Evolutionary conservation across 2,113 vertebrate genomes (phyloP), one percentile per base, ranked within the genome.

Genomic region (Petrocephalus zakoni): DNA sequence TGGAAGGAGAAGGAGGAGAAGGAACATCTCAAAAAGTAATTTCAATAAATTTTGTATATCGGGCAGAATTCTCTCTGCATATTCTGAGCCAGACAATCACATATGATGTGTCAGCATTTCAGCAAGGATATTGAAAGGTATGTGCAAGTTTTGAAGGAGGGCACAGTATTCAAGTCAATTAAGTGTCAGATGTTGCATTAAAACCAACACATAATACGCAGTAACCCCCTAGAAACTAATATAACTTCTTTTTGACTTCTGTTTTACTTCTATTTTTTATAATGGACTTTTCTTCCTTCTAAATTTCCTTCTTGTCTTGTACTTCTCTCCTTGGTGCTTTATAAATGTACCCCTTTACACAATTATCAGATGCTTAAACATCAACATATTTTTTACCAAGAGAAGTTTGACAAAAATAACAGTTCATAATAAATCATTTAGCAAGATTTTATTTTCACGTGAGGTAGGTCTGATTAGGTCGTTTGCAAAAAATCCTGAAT

Each of bases 11-110:
- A 17, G 46, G 46, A 83, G 22, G 81, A n/a, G 42, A 46, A 83
- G 46, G 81, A 22, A 83, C 81, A 83, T 49, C 46, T 83, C 78
- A 49, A 83, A 83, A 83, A 49, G 78, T 42, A 47, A 83, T 83
- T 83, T 83, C 21, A 47, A 47, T 22, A 83, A 22, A 49, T 83
- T 83, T n/a, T 42, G 21, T 83, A 47, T 21, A 83, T 22, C 72
- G 49, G 22, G 81, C 81, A 83, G 46, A 49, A 46, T 83, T 83
- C 21, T 82, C 78, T 49, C 22, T 42, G 72, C 34, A 78, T 78
- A 83, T 83, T 49, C 46, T 21, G 8, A 46, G 37, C 46, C 81
- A 49, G 81, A 49, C 81, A 46, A 47, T n/a, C 47, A 83, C 19
- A 83, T 19, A 49, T 21, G 46, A 49, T 11, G 10, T 47, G 22